Base-by-base conservation (phyloP, 2,888 invertebrate species). In the Nomada flava region DNA sequence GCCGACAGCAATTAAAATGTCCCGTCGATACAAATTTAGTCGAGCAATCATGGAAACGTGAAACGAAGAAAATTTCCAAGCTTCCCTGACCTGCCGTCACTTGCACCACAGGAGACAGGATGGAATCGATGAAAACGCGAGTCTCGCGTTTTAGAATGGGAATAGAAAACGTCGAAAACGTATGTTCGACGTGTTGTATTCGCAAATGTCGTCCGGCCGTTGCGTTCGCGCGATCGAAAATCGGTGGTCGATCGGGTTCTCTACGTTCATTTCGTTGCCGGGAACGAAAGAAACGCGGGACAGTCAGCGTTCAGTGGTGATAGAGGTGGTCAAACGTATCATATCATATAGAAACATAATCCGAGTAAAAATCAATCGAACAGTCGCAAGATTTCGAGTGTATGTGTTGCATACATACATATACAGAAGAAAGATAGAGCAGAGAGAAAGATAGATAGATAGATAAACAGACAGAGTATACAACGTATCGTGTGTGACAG, bases 251-350 rank as follows among this genome's bases (percentile, higher is more conserved):
- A 79, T 76, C 79, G 64, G 59, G 57, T 69, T 68, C 55, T 47
- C 26, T 50, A 18, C 26, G 55, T 63, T 52, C 55, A 65, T 72
- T 71, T 74, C 71, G 71, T 85, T 80, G 80, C 72, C 67, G 18
- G 64, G 72, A 88, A 88, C 71, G 80, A 86, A 85, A 81, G 69
- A 74, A 79, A 88, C 83, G 83, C 76, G 84, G 76, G 74, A 85
- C 70, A 76, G 84, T 84, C 78, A 80, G 77, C 79, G 68, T 77
- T 76, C 68, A 71, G 79, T 79, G 77, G 76, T 79, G 88, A 81
- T 68, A 70, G 65, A 7, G 36, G 59, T 79, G 68, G 23, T 68
- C 53, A 68, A 76, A 59, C 73, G 63, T 36, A 55, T 4, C 10
- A 82, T 44, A 65, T 75, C 74, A 71, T 73, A 47, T 36, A 60